Conservation (phyloP, 2,797 vertebrate genomes). For the Erethizon dorsatum region DNA sequence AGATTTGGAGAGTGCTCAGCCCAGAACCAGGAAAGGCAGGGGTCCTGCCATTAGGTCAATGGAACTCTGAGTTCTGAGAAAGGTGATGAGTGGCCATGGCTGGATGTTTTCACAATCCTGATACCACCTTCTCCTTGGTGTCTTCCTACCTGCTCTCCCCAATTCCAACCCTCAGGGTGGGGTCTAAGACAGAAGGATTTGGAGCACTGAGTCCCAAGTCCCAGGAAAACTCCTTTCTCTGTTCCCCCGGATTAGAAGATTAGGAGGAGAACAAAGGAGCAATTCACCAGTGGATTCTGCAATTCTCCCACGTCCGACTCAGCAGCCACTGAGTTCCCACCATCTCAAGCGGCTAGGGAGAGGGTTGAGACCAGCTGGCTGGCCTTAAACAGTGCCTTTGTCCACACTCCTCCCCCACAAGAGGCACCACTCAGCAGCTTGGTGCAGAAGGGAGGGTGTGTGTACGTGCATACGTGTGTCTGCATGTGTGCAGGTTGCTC, state of each 20-base stretch:
- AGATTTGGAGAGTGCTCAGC: background rate
- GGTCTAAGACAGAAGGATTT: slow-evolving; percentile 78
- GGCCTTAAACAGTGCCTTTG: background rate
- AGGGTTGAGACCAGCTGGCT: slow-evolving; percentile 52
- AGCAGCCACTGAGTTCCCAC: slow-evolving; percentile 60
- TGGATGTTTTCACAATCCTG: slow-evolving; percentile 2
- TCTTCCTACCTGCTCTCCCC: slow-evolving; percentile 55
- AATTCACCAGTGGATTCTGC: slow-evolving; percentile 63
- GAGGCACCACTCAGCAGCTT: background rate
- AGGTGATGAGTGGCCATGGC: background rate
- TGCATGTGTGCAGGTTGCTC: rapidly evolving
- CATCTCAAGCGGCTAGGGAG: slow-evolving; percentile 69
- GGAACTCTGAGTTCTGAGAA: slow-evolving; percentile 34
- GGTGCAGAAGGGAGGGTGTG: background rate
- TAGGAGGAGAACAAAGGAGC: slow-evolving; percentile 75
- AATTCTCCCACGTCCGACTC: slow-evolving; percentile 70
- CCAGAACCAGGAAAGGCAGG: background rate
- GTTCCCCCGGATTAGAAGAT: slow-evolving; percentile 77
- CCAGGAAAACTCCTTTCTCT: slow-evolving; percentile 74
- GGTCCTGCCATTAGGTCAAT: background rate
- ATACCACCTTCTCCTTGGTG: slow-evolving; percentile 30
- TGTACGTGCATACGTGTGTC: rapidly evolving
- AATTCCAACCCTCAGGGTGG: slow-evolving; percentile 43
- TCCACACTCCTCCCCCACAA: background rate
- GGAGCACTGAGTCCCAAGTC: slow-evolving; percentile 11